Percentiles rank a stretch among this genome's conserved stretches.
phyloP scores from a whole-genome alignment of 2,888 invertebrate genomes.

The Sinelater perroti region DNA sequence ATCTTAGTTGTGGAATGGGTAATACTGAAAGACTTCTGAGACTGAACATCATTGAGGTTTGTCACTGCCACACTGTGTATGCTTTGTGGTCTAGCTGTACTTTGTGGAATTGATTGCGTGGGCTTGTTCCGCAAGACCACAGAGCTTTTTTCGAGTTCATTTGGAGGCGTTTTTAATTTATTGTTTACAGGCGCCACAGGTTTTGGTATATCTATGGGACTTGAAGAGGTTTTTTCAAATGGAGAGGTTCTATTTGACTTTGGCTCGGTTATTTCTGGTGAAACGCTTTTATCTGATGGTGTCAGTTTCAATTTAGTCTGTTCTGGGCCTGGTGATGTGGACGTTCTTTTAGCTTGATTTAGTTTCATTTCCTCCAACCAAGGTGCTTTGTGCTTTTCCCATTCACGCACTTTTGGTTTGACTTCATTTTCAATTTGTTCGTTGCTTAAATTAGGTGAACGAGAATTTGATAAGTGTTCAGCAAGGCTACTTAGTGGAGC shows the following conservation, averaged over 20 bases:
- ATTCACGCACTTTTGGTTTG: constrained; percentile 72
- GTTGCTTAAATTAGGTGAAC: constrained; percentile 12
- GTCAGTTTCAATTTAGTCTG: constrained; percentile 50
- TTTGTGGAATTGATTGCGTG: constrained; percentile 38
- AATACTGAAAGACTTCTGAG: constrained; percentile 13
- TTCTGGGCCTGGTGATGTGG: constrained; percentile 57
- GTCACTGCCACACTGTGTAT: constrained; percentile 42
- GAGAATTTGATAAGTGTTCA: constrained; percentile 18
- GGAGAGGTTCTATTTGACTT: constrained; percentile 28
- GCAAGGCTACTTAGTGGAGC: constrained; percentile 21
- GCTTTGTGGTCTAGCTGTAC: constrained; percentile 41
- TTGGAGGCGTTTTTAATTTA: constrained; percentile 50
- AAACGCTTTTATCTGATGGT: constrained; percentile 39
- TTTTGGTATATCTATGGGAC: constrained; percentile 50
- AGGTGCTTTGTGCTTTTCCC: constrained; percentile 78
- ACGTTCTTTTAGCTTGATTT: constrained; percentile 75
- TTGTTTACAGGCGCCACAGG: constrained; percentile 45
- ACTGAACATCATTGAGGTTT: constrained; percentile 29
- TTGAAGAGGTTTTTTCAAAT: constrained; percentile 33
- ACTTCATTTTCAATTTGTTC: constrained; percentile 56
- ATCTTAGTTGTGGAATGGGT: constrained; percentile 18
- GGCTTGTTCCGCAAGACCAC: constrained; percentile 43
- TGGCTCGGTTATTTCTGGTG: constrained; percentile 32
- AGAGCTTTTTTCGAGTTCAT: constrained; percentile 49
- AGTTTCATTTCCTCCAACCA: constrained; percentile 86